A percentile compares a stretch with the other conserved stretches of the same genome.
These are phyloP conservation scores for Pogonus chalceus DNA, from an alignment of 1,140 invertebrate species.

Conservation along the genomic window DNA sequence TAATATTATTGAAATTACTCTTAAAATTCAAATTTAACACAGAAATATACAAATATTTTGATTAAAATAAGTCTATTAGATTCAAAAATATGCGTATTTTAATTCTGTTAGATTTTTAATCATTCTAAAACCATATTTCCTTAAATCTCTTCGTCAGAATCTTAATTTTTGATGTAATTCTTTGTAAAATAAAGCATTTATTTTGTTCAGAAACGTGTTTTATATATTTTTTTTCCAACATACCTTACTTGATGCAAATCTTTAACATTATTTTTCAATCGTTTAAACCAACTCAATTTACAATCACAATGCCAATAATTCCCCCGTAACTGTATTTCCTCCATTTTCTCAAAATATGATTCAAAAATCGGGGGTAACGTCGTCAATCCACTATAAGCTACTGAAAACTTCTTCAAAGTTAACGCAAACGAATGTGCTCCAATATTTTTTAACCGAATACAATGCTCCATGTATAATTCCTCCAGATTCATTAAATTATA, in stretches of 20 bases:
- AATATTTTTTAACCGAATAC: constrained; percentile 24
- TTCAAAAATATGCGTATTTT: too few species aligned
- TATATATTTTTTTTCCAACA: too few species aligned
- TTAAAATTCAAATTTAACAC: too few species aligned
- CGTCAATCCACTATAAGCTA: constrained; percentile 27
- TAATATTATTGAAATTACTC: too few species aligned
- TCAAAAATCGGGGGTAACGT: constrained; percentile 25
- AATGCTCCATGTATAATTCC: constrained; percentile 25
- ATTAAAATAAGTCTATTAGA: too few species aligned
- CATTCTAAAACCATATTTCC: too few species aligned
- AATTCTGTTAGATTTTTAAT: too few species aligned
- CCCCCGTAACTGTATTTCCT: constrained; percentile 25
- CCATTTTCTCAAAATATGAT: constrained; percentile 24
- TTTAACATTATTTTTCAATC: constrained; percentile 20
- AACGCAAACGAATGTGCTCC: constrained; percentile 28
- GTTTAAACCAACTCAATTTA: constrained; percentile 27
- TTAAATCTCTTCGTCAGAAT: too few species aligned
- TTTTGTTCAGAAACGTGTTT: too few species aligned
- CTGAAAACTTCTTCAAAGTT: constrained; percentile 21
- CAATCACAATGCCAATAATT: constrained; percentile 32
- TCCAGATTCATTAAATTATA: constrained; percentile 28
- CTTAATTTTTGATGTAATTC: too few species aligned
- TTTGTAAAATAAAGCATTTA: too few species aligned
- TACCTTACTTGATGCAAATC: background rate
- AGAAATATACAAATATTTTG: too few species aligned